Evolutionary conservation across 2,113 vertebrate genomes (phyloP), one percentile per base, ranked within the genome.

Genomic region (Actinemys pallida): DNA sequence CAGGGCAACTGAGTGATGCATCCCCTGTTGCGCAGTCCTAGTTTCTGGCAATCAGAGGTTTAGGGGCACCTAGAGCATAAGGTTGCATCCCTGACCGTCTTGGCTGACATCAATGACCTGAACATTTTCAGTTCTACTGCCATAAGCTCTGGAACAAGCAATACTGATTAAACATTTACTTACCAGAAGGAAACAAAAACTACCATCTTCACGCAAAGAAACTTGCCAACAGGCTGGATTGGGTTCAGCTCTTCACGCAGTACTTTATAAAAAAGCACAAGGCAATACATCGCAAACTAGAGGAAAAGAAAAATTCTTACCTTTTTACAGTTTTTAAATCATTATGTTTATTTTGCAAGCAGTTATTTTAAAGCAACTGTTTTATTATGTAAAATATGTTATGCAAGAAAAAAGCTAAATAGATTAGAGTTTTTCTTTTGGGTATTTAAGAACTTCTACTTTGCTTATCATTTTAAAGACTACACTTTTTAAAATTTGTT

Each of bases 181-280:
- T 98, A 99, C 99, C 99, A 99, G 97, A 99, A 99, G 56, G 99
- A 99, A 94, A 99, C 99, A 93, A 99, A 99, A 88, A 99, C 99
- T 31, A 99, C 99, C 98, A 99, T 98, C 97, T 99, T 99, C 96
- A 99, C 99, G 96, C 99, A 99, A 3, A 99, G 98, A 97, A 99
- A 99, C 96, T 99, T 99, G 89, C 99, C 99, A 89, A 99, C 99
- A 75, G 99, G 99, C 93, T 98, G 99, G 97, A 99, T 99, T 35
- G 99, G 99, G 93, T 99, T 98, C 83, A 99, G 97, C 91, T 99
- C 99, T 87, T 99, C 99, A 94, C 99, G 98, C 3, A 99, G 98
- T 10, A 99, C 98, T 97, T 99, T 99, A 97, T 99, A 99, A 97
- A 99, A 99, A 82, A 99, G 98, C 96, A 99, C 99, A 93, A 99